Conservation (phyloP, 2,113 vertebrate genomes). For the Bos taurus region DNA sequence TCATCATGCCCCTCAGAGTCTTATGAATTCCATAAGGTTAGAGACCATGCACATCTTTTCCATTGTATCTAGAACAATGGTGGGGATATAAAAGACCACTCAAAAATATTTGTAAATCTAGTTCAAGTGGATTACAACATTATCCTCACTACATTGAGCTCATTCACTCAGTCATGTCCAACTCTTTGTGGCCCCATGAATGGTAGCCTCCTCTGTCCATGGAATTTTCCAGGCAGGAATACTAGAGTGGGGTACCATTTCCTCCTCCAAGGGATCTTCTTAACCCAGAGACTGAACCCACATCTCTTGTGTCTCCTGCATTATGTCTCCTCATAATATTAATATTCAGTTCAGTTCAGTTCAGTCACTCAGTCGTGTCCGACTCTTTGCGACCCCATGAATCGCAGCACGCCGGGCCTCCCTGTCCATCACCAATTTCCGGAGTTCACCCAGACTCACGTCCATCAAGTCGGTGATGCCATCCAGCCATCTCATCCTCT, state of each 20-base stretch:
- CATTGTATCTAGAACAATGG: not conserved
- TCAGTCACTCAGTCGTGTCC: not conserved
- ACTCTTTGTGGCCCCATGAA: not conserved
- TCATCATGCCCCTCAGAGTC: not conserved
- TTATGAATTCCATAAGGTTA: not conserved
- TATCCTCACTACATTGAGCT: not conserved
- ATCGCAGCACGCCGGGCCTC: not conserved
- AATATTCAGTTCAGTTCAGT: not conserved
- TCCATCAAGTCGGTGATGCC: not conserved
- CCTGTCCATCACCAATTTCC: not conserved
- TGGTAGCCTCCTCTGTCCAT: not conserved
- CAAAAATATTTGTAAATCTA: not conserved
- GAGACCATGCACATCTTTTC: not conserved
- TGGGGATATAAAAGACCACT: not conserved
- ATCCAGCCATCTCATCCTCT: not conserved
- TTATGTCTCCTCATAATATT: not conserved
- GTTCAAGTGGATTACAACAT: not conserved
- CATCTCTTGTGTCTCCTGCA: not conserved
- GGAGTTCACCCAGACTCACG: not conserved
- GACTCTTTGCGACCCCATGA: not conserved
- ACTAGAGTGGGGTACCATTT: not conserved
- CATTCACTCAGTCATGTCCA: not conserved
- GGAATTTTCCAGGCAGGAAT: not conserved
- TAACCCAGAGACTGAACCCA: not conserved
- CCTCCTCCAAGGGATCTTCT: not conserved